Conservation (phyloP, 2,888 invertebrate genomes). For the Sarcophaga subvicina region DNA sequence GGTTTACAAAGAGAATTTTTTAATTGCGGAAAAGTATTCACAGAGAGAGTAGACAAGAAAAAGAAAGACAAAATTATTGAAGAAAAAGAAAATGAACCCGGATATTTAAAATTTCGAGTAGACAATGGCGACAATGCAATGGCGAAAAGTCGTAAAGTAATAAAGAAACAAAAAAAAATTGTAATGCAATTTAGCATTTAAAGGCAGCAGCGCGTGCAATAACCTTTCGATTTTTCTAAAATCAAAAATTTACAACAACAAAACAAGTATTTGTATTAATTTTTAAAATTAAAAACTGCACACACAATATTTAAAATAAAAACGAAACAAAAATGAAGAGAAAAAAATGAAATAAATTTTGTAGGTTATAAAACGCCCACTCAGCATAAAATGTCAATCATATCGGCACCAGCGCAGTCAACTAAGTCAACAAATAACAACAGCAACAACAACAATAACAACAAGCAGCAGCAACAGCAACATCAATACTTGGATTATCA, state of each 20-base stretch:
- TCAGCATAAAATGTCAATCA: conserved; percentile 66
- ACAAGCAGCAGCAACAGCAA: neutral
- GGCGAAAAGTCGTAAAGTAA: no score
- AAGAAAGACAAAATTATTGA: neutral
- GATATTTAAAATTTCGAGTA: conserved; percentile 24
- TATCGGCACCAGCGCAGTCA: conserved; percentile 43
- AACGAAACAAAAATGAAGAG: neutral
- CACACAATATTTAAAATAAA: neutral
- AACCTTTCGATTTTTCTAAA: conserved; percentile 37
- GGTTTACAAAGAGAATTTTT: no score
- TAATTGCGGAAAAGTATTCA: neutral
- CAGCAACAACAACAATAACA: neutral
- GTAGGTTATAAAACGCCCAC: conserved; percentile 67
- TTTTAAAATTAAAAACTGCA: no score
- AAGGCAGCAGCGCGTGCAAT: conserved; percentile 36
- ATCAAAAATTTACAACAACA: neutral
- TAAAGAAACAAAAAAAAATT: conserved; percentile 4
- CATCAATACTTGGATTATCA: conserved; percentile 12
- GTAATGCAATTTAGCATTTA: conserved; percentile 45
- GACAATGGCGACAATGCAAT: no score
- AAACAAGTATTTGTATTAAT: conserved; percentile 3
- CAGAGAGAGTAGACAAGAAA: neutral
- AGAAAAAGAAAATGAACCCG: conserved; percentile 26
- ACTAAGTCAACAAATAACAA: conserved; percentile 15
- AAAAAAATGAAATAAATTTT: conserved; percentile 25